Evolutionary conservation across 2,888 invertebrate species (phyloP).

Genomic region (Apamea crenata): DNA sequence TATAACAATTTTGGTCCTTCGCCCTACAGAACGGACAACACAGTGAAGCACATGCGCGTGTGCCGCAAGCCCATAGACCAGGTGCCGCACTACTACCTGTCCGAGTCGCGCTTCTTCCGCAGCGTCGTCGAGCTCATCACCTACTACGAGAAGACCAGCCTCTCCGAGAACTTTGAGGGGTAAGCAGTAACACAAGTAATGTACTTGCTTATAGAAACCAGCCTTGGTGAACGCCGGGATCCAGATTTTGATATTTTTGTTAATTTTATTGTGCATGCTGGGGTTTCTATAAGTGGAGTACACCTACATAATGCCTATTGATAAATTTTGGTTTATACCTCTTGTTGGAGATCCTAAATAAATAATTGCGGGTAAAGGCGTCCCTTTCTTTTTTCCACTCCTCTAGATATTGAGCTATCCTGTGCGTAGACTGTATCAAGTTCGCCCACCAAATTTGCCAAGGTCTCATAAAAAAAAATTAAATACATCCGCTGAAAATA

Average conservation of each 20-base stretch:
- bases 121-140: constrained; percentile 97
- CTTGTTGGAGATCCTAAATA: too few relatives aligned
- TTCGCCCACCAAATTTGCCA: too few relatives aligned
- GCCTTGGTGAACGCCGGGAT: background rate
- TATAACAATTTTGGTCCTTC: background rate
- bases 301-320: too few relatives aligned
- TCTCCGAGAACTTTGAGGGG: constrained; percentile 98
- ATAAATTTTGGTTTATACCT: too few relatives aligned
- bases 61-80: constrained; percentile 94
- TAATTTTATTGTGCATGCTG: too few relatives aligned
- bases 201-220: too few relatives aligned
- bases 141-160: constrained; percentile 97
- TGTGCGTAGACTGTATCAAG: too few relatives aligned
- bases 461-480: background rate
- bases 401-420: background rate
- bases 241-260: background rate
- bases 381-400: background rate
- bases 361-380: too few relatives aligned
- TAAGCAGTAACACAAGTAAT: constrained; percentile 75
- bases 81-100: constrained; percentile 94
- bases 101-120: constrained; percentile 97
- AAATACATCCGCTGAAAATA: background rate
- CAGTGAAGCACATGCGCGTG: constrained; percentile 97
- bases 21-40: constrained; percentile 94
- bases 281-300: too few relatives aligned